A percentile compares a stretch with the other conserved stretches of the same genome.
Conservation (phyloP, 64 coral and sea anemone genomes). For the Anthopleura sola region DNA sequence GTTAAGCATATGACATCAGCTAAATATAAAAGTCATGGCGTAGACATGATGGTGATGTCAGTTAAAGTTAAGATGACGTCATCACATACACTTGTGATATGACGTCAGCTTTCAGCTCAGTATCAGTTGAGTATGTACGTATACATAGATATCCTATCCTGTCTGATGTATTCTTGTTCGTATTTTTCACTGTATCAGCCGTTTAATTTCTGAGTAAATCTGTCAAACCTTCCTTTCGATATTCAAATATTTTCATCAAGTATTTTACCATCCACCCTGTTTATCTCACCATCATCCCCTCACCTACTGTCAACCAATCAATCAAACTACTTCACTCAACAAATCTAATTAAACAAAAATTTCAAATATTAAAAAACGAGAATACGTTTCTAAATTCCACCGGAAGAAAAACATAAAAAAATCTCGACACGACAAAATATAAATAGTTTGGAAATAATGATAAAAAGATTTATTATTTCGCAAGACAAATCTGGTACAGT, state of each 20-base stretch:
- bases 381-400: neutral
- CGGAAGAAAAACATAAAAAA: neutral
- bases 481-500: no score
- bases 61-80: no score
- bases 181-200: neutral
- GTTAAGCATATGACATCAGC: neutral
- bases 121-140: no score
- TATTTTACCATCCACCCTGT: no score
- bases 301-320: neutral
- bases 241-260: neutral
- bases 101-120: no score
- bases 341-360: neutral
- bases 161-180: neutral
- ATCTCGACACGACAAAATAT: neutral
- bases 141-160: no score
- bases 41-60: no score
- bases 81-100: no score
- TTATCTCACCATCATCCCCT: neutral
- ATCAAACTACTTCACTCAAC: neutral
- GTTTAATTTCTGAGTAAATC: neutral
- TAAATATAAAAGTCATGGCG: no score
- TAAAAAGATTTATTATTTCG: neutral
- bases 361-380: neutral
- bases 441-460: neutral
- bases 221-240: neutral